A percentile compares a stretch with the other conserved stretches of the same genome.
These are phyloP conservation scores for Odontothrips loti DNA, from an alignment of 2,888 invertebrate genomes.

Conservation along the genomic window DNA sequence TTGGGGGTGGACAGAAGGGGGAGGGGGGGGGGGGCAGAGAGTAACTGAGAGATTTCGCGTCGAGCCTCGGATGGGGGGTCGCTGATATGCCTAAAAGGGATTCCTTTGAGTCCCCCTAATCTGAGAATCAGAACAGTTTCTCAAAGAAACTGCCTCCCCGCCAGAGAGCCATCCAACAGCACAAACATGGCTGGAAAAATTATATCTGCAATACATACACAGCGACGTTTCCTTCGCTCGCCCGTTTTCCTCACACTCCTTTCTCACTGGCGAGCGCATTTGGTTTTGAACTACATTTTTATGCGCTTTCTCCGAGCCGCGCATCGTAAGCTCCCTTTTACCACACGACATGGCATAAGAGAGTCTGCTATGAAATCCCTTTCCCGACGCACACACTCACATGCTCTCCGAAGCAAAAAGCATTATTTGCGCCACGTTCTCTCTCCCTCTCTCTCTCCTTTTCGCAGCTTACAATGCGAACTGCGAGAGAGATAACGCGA, in stretches of 20 bases:
- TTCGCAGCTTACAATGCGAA: no score
- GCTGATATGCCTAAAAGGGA: slow-evolving; percentile 23
- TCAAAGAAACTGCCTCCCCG: slow-evolving; percentile 2
- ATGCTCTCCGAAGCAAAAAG: no score
- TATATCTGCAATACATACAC: not conserved
- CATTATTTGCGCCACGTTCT: no score
- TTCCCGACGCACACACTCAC: no score
- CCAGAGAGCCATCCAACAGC: not conserved
- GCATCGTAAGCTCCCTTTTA: no score
- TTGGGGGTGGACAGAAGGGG: not conserved
- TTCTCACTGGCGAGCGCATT: no score
- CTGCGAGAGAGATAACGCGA: no score
- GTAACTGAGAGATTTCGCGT: not conserved
- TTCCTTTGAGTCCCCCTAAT: slow-evolving; percentile 22
- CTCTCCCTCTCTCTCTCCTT: no score
- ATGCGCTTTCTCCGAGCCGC: no score
- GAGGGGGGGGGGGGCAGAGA: not conserved
- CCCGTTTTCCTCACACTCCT: not conserved
- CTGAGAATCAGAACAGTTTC: slow-evolving; percentile 12
- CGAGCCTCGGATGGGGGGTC: not conserved
- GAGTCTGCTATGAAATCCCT: no score
- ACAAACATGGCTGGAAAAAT: not conserved
- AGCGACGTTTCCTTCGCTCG: not conserved
- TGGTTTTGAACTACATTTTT: no score
- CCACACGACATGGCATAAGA: no score